Percentiles rank a stretch among this genome's conserved stretches.
phyloP scores from a whole-genome alignment of 2,888 invertebrate species.

The Invenusta paracnida region DNA sequence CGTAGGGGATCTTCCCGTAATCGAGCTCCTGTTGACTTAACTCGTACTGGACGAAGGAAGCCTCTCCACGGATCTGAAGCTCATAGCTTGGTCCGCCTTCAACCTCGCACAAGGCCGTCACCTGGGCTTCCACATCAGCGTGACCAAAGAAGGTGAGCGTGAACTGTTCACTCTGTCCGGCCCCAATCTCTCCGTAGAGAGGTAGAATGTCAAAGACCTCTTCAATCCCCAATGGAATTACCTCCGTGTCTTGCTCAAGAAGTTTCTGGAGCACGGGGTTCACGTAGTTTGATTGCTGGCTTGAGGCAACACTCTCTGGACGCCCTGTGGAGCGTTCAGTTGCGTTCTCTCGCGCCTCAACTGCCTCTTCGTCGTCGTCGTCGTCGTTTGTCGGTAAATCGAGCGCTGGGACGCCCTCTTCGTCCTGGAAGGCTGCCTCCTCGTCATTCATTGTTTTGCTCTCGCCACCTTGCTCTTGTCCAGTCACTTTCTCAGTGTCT shows the following conservation, averaged over 20 bases:
- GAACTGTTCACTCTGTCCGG: slow-evolving; percentile 59
- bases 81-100: slow-evolving; percentile 60
- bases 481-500: slow-evolving; percentile 29
- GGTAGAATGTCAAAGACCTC: slow-evolving; percentile 61
- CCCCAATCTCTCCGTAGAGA: slow-evolving; percentile 58
- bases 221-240: slow-evolving; percentile 41
- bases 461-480: no score
- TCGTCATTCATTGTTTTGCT: no score
- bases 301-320: neutral
- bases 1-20: slow-evolving; percentile 57
- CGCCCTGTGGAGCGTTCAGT: neutral
- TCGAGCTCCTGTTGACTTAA: slow-evolving; percentile 57
- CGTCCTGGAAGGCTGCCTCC: neutral
- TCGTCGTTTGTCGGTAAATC: neutral
- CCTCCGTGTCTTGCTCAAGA: slow-evolving; percentile 41
- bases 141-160: slow-evolving; percentile 61
- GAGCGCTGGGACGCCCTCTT: neutral
- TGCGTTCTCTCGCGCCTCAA: neutral
- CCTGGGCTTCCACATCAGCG: slow-evolving; percentile 57
- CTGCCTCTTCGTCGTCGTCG: slow-evolving; percentile 26
- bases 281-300: neutral
- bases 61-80: slow-evolving; percentile 53
- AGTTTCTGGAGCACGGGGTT: slow-evolving; percentile 32
- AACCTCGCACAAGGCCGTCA: slow-evolving; percentile 59
- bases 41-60: slow-evolving; percentile 57